A percentile compares a stretch with the other conserved stretches of the same genome.
Conservation (phyloP, 2,113 vertebrate genomes). For the Leptobrachium leishanense region DNA sequence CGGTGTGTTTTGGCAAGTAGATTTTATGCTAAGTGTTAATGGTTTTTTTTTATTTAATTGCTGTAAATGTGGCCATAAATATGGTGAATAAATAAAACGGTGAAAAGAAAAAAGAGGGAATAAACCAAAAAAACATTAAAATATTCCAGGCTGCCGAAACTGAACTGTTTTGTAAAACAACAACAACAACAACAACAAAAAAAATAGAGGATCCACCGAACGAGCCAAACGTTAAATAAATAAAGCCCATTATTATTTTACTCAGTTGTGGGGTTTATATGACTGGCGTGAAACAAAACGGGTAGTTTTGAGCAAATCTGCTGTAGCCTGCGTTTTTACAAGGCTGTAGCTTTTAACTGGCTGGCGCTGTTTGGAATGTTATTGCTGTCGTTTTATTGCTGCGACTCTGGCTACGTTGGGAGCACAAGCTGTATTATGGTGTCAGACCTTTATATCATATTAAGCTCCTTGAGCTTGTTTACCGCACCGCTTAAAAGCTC, state of each 20-base stretch:
- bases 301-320: constrained; percentile 22
- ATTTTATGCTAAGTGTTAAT: constrained; percentile 32
- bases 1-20: constrained; percentile 41
- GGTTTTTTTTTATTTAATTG: constrained; percentile 21
- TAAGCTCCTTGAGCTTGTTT: constrained; percentile 8
- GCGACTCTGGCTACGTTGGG: constrained; percentile 25
- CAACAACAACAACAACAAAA: neutral
- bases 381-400: constrained; percentile 39
- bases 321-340: constrained; percentile 32
- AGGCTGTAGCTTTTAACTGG: constrained; percentile 39
- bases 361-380: constrained; percentile 34
- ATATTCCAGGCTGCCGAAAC: neutral
- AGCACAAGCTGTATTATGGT: constrained; percentile 32
- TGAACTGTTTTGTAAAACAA: constrained; percentile 22
- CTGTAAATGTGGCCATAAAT: constrained; percentile 40
- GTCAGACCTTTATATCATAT: constrained; percentile 38
- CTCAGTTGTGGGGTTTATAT: constrained; percentile 5
- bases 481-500: constrained; percentile 3
- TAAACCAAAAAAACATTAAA: constrained; percentile 7
- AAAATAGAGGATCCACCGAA: constrained; percentile 11
- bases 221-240: constrained; percentile 34
- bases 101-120: constrained; percentile 5
- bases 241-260: constrained; percentile 21
- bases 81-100: neutral
- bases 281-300: constrained; percentile 30